Evolutionary conservation across 2,113 vertebrate species (phyloP), one percentile per base, ranked within the genome.

Genomic region (Uria aalge): DNA sequence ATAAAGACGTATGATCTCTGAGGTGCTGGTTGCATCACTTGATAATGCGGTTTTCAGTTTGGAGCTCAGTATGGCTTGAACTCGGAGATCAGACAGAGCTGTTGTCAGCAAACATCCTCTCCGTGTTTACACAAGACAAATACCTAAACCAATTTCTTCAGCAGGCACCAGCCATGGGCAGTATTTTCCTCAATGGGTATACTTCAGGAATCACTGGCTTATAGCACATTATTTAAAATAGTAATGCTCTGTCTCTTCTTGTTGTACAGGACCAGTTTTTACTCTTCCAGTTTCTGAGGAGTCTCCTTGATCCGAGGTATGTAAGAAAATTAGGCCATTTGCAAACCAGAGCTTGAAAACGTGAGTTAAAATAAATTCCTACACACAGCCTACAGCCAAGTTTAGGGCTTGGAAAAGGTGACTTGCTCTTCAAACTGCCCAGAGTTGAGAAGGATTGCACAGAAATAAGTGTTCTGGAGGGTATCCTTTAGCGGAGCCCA

Each of bases 301-400:
- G 98, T 91, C 98, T 99, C 60, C 98, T 99, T 91, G 98, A 99
- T 95, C 98, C 98, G 4, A 98, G 99, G 99, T 99, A 98, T 38
- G 98, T 98, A 82, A 72, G n/a, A 36, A 82, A 87, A 47, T 36
- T 0, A 23, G 13, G 34, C 30, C 13, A 0, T 86, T 85, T 59
- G 9, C 26, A 72, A 91, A 40, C 48, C 48, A 41, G 29, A 72
- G 52, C 69, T 86, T 84, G 68, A 48, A 88, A 95, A 76, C 0
- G 0, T 19, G 24, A 6, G 8, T 80, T 78, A 20, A 72, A 68
- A 50, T 32, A 8, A 64, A 4, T 76, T 74, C 36, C 6, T 75
- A 21, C 76, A 21, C 16, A 6, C 13, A 75, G 36, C 36, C 75
- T 74, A 4, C 12, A 30, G 34, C 68, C 38, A 45, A 24, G 72